These are phyloP conservation scores for Actinostola sp. DNA, from an alignment of 92 coral and sea anemone species.

Conservation along the genomic window DNA sequence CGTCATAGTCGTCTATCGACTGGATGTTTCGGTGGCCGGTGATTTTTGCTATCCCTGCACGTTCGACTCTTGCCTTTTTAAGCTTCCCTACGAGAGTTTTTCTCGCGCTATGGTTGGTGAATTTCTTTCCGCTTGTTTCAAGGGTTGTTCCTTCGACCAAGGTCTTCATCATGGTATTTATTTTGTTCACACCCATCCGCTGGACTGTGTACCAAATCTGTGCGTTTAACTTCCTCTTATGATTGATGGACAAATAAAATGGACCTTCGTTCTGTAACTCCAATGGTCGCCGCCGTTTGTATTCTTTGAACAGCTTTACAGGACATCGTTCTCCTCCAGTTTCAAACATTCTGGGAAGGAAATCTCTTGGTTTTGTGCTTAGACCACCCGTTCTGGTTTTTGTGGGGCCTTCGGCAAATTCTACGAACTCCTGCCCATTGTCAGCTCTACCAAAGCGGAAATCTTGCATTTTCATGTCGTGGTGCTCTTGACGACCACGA, in stretches of 20 bases:
- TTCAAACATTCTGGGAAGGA: conserved; percentile 52
- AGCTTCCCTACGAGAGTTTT: conserved; percentile 55
- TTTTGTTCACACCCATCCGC: conserved; percentile 57
- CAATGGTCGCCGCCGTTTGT: conserved; percentile 28
- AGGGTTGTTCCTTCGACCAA: no score
- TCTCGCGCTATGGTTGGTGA: conserved; percentile 61
- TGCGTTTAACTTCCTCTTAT: conserved; percentile 21
- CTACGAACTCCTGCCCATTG: conserved; percentile 47
- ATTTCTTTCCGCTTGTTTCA: conserved; percentile 44
- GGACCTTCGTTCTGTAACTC: no score
- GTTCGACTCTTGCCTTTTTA: conserved; percentile 49
- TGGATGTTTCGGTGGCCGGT: conserved; percentile 56
- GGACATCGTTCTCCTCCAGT: conserved; percentile 57
- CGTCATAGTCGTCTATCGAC: conserved; percentile 46
- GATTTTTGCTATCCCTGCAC: conserved; percentile 39
- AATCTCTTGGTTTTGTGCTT: conserved; percentile 42
- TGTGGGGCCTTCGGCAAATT: conserved; percentile 42
- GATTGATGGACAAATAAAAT: no score
- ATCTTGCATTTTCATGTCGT: conserved; percentile 49
- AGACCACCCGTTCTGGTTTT: conserved; percentile 37
- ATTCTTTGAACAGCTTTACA: conserved; percentile 32
- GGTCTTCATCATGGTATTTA: conserved; percentile 57
- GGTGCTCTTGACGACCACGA: conserved; percentile 62
- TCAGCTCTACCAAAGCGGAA: conserved; percentile 38
- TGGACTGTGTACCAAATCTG: conserved; percentile 50